A percentile compares a stretch with the other conserved stretches of the same genome.
Evolutionary conservation across 2,797 vertebrate genomes (phyloP).

Genomic region (Schizopygopsis malacanthus): DNA sequence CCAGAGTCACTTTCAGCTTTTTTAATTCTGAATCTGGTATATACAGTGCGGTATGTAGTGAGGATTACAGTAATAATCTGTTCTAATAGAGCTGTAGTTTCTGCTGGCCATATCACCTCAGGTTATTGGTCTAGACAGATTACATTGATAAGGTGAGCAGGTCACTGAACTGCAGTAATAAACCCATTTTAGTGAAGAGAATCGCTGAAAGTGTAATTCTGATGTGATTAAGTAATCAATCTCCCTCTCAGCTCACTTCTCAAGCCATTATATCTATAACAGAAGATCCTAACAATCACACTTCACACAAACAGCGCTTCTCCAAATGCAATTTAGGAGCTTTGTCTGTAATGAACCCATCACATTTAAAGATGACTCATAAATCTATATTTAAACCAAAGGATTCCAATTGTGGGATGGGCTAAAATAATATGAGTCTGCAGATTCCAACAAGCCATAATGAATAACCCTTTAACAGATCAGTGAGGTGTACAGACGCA

Average conservation of each 20-base stretch:
- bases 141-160: slow-evolving; percentile 12
- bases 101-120: not conserved
- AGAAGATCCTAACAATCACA: slow-evolving; percentile 44
- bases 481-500: slow-evolving; percentile 30
- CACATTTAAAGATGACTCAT: not conserved
- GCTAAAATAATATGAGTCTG: not conserved
- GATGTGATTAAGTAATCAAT: slow-evolving; percentile 50
- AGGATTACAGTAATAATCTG: not conserved
- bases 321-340: not conserved
- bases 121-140: slow-evolving; percentile 31
- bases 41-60: not conserved
- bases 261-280: slow-evolving; percentile 26
- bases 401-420: not conserved
- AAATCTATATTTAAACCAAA: slow-evolving; percentile 23
- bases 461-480: slow-evolving; percentile 29
- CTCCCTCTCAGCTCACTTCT: slow-evolving; percentile 20
- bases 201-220: slow-evolving; percentile 30
- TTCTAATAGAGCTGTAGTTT: slow-evolving; percentile 12
- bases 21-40: not conserved
- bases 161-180: slow-evolving; percentile 35
- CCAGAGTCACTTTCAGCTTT: not conserved
- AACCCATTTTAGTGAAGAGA: slow-evolving; percentile 22
- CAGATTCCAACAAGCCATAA: slow-evolving; percentile 12
- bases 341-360: slow-evolving; percentile 25
- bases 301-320: slow-evolving; percentile 39